These are phyloP conservation scores for Caligus rogercresseyi DNA, from an alignment of 1,140 invertebrate genomes.

Conservation along the genomic window DNA sequence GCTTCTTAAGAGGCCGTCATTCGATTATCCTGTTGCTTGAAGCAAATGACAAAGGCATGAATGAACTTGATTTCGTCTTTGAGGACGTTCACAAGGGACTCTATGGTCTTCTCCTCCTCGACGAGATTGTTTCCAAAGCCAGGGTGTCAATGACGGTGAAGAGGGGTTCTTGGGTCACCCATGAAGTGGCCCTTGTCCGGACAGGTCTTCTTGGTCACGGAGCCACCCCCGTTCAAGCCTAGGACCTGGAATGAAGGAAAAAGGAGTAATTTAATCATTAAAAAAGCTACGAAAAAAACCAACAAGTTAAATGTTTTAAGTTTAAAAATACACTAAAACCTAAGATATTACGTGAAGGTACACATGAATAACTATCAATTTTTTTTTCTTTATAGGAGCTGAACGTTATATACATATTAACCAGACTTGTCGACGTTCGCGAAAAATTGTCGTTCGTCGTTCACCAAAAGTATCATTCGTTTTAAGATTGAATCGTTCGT, in stretches of 20 bases:
- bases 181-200: constrained; percentile 9
- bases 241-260: constrained; percentile 15
- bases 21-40: constrained; percentile 18
- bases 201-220: constrained; percentile 17
- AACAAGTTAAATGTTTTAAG: too few species aligned
- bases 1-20: constrained; percentile 12
- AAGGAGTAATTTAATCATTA: too few species aligned
- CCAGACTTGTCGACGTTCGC: too few species aligned
- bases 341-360: too few species aligned
- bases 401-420: too few species aligned
- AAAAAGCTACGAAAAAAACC: too few species aligned
- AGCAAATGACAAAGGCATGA: constrained; percentile 15
- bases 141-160: constrained; percentile 20
- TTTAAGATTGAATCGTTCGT: too few species aligned
- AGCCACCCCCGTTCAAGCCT: constrained; percentile 4
- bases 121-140: constrained; percentile 15
- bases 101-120: constrained; percentile 18
- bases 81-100: constrained; percentile 11
- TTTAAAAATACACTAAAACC: too few species aligned
- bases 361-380: too few species aligned
- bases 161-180: constrained; percentile 6
- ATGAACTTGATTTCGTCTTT: constrained; percentile 19
- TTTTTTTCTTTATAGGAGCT: too few species aligned
- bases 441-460: too few species aligned
- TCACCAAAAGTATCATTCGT: too few species aligned